phyloP scores from a whole-genome alignment of 2,113 vertebrate species.

The Grus americana region DNA sequence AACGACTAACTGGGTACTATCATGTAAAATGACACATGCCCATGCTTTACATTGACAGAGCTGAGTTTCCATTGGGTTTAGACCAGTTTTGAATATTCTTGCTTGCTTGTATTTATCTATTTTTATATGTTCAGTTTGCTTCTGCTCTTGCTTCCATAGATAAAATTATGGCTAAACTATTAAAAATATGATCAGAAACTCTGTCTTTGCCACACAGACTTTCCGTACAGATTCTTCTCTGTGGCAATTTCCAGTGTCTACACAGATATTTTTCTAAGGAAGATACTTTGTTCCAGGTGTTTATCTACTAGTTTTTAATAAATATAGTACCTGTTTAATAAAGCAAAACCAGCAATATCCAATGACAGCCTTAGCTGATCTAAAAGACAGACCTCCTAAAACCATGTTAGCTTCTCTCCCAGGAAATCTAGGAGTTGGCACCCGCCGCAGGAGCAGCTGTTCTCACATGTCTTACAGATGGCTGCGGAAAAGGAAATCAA shows the following conservation, averaged over 20 bases:
- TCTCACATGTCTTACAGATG: background rate
- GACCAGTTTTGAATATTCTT: background rate
- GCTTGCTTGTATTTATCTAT: background rate
- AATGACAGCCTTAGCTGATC: background rate
- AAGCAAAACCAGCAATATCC: background rate
- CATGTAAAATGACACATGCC: too few relatives aligned
- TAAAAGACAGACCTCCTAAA: background rate
- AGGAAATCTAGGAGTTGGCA: slow-evolving; percentile 29
- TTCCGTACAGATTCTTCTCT: background rate
- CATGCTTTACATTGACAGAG: background rate
- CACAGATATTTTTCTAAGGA: background rate
- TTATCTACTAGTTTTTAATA: background rate
- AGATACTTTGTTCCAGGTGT: background rate
- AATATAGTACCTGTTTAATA: background rate
- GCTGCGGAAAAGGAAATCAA: background rate
- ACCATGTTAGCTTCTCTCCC: slow-evolving; percentile 15
- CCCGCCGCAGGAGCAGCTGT: slow-evolving; percentile 24
- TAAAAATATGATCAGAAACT: background rate
- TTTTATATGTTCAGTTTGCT: background rate
- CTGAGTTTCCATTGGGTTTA: background rate
- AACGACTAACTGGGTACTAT: background rate
- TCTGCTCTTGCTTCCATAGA: background rate
- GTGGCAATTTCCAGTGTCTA: background rate
- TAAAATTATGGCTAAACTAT: background rate
- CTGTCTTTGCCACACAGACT: background rate